Percentiles rank a stretch among this genome's conserved stretches.
Conservation (phyloP, 2,113 vertebrate species). For the Physeter macrocephalus region DNA sequence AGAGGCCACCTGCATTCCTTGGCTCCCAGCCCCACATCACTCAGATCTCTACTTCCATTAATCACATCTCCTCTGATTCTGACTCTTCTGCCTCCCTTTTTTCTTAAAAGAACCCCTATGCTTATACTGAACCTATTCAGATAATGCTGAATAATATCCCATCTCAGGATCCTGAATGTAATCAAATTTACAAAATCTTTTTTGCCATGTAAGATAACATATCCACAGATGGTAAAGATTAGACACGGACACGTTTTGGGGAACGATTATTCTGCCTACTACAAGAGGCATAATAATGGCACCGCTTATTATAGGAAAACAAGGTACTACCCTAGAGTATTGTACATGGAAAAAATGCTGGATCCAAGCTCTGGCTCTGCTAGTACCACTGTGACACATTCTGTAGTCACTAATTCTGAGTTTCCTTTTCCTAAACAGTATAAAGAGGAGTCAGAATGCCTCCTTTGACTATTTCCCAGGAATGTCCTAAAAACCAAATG, state of each 20-base stretch:
- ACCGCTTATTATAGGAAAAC: not conserved
- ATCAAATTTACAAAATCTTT: not conserved
- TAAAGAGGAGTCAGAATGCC: not conserved
- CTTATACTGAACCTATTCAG: not conserved
- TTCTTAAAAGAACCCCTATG: not conserved
- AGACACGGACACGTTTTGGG: not conserved
- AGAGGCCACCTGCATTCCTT: not conserved
- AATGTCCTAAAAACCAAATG: not conserved
- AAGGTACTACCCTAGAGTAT: not conserved
- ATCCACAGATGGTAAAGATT: not conserved
- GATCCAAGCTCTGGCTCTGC: not conserved
- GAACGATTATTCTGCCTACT: not conserved
- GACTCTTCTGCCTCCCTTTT: not conserved
- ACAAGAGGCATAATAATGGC: not conserved
- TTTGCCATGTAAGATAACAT: not conserved
- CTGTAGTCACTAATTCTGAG: not conserved
- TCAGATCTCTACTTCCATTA: not conserved
- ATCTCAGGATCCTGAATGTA: not conserved
- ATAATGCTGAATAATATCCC: not conserved
- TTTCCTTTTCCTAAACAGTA: not conserved
- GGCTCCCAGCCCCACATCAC: too few relatives aligned
- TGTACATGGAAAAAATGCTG: not conserved
- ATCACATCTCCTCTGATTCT: not conserved
- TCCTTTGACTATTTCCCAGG: not conserved
- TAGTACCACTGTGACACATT: not conserved